Evolutionary conservation across 2,888 invertebrate species (phyloP), one percentile per base, ranked within the genome.

Genomic region (Malacosoma neustria): DNA sequence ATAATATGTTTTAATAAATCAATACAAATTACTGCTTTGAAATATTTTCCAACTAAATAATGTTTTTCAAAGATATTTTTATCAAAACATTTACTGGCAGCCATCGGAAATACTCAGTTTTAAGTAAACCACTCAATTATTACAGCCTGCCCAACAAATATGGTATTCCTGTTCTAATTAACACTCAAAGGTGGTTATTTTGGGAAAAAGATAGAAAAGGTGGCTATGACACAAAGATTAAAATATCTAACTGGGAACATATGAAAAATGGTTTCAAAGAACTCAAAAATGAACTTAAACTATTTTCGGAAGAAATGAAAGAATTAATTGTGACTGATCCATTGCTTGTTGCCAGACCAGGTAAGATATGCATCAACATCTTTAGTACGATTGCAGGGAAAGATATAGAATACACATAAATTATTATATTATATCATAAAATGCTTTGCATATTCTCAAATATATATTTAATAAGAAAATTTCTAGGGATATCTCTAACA

Each of bases 251-350:
- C 43, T 81, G 87, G 32, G 72, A 90, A 48, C 79, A 89, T 40
- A 67, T 93, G 29, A 79, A 89, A 35, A 81, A 89, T 42, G 94
- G 94, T 1, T 73, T 91, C 9, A 87, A 88, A 44, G 89, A 90
- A 51, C 58, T 95, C 0, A 90, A 90, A 57, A 43, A 79, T 3
- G 95, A 95, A 79, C 75, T 91, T 0, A 73, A 81, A 32, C 50
- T 94, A 22, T 92, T 91, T 79, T 77, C 77, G 29, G 63, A 91
- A 45, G 95, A 95, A 87, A 60, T 90, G 1, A 90, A 88, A 49
- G 91, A 93, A 39, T 75, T 85, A 37, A 62, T 92, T 7, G 82
- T 87, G 51, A 77, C 81, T 31, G 93, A 94, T 74, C 91, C 90
- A 0, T 55, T 89, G 7, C 43, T 91, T 73, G 51, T 82, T 45